Evolutionary conservation across 2,797 vertebrate genomes (phyloP), one percentile per base, ranked within the genome.

Genomic region (Malacoraja senta): DNA sequence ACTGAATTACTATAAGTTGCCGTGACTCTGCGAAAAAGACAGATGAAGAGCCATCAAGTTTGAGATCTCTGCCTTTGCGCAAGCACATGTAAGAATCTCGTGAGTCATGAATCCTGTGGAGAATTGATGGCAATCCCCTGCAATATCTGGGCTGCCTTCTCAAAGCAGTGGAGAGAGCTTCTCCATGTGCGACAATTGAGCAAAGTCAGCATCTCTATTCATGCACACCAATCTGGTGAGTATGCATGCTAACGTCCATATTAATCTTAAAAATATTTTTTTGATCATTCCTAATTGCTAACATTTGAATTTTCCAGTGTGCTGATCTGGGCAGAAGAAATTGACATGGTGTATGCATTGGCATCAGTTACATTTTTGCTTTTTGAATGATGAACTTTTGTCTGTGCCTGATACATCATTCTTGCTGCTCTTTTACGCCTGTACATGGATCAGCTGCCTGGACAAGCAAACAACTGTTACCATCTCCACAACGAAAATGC

Each of bases 361-460:
- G 26, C 61, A 32, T 32, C n/a, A 68, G 61, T 35, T 88, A 68
- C 19, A 19, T 63, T 65, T 86, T 63, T 86, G 83, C 17, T 29
- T 29, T 8, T 86, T 15, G 3, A 38, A 29, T 4, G 68, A 74
- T 19, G 35, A 74, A 53, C 38, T 53, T 72, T 72, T 91, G 38
- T 74, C 65, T 71, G 38, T 91, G 68, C 24, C 71, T 35, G 32
- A 53, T 68, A 91, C 53, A 91, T 91, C 24, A 32, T 71, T 91
- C 90, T 90, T 74, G 8, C 38, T 72, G 68, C 24, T 24, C 32
- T 74, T 74, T 74, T 91, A 3, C 10, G 38, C 90, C 90, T 44
- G 71, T 61, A 91, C 63, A 91, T 72, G 68, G 74, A 32, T 74
- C 90, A 74, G 21, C 90, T 91, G 90, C 68, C 90, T 29, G 74